Evolutionary conservation across 2,888 invertebrate genomes (phyloP), one percentile per base, ranked within the genome.

Genomic region (Autographa gamma): DNA sequence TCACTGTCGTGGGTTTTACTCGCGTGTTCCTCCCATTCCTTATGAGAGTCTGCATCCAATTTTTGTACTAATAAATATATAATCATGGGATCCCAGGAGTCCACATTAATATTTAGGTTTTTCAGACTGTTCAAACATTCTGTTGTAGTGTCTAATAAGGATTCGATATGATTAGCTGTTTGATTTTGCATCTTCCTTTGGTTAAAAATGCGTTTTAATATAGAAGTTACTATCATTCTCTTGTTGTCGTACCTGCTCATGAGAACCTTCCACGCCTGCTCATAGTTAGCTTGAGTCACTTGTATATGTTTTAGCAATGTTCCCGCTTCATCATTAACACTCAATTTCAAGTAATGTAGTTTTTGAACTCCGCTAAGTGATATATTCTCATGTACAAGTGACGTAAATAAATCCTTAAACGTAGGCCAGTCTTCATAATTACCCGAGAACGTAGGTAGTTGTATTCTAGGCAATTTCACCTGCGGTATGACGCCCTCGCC

Each of bases 41-140:
- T 58, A 31, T 65, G 58, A 1, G 43, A 41, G 31, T 65, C 59
- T 5, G 64, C 5, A 14, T 65, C 65, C 14, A 65, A 48, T 18
- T 65, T 65, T 14, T 65, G 64, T 13, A 59, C 59, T 0, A 65
- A 2, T 0, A 65, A 19, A 48, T 41, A 65, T 58, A 65, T 65
- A 7, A 65, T 65, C 13, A 59, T 31, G 5, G 41, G 64, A 59
- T 65, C 64, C 64, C 59, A 65, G 14, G 48, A 48, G 16, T 6
- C 16, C 1, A n/a, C 6, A 5, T 16, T 16, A 4, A 48, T 14
- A 16, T 48, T 48, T 48, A 48, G 13, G 5, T 48, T 48, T 14
- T 48, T 2, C 2, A 48, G 16, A 5, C 16, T 48, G 13, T 48
- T 48, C 13, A 48, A 6, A n/a, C 48, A 48, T 14, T 48, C 48